Conservation (phyloP, 2,113 vertebrate genomes). For the Psammodynastes pulverulentus region DNA sequence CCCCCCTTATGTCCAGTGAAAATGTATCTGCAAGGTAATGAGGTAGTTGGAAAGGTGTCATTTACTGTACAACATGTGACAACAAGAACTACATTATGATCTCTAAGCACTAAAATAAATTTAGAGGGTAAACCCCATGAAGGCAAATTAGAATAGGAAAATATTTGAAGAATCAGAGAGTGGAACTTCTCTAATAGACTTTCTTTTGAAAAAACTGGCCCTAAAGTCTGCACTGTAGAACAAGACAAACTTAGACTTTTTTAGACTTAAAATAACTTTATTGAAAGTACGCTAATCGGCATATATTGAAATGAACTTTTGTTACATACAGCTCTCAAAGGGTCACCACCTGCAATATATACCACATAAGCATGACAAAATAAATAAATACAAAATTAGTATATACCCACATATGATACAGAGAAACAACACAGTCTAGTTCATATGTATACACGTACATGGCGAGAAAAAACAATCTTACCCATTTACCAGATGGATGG, state of each 20-base stretch:
- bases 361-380: too few relatives aligned
- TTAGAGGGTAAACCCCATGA: neutral
- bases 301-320: too few relatives aligned
- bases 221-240: neutral
- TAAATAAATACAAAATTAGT: too few relatives aligned
- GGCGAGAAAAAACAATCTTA: too few relatives aligned
- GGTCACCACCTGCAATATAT: too few relatives aligned
- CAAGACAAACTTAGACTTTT: neutral
- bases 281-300: too few relatives aligned
- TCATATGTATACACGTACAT: too few relatives aligned
- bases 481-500: too few relatives aligned
- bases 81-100: neutral
- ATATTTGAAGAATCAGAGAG: neutral
- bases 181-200: neutral
- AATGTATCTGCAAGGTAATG: neutral
- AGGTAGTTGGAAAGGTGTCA: neutral
- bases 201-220: neutral
- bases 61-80: neutral
- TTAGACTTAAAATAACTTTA: too few relatives aligned
- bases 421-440: too few relatives aligned
- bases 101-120: neutral
- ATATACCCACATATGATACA: too few relatives aligned
- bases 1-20: neutral
- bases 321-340: too few relatives aligned
- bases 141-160: neutral